Percentiles rank a stretch among this genome's conserved stretches.
Conservation (phyloP, 2,797 vertebrate genomes). For the Antennarius maculatus region DNA sequence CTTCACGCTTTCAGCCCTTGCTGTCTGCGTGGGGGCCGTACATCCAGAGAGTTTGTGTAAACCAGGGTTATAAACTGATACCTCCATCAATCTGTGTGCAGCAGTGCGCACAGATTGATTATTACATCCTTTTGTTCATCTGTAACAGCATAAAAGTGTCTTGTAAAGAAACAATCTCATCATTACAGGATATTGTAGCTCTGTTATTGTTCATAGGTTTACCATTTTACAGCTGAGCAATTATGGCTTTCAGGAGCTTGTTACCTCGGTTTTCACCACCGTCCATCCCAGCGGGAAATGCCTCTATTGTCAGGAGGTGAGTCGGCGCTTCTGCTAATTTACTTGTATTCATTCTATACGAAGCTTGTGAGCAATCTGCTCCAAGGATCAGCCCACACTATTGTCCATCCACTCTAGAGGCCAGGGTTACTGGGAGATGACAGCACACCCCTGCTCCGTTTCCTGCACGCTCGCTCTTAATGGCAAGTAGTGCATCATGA, state of each 20-base stretch:
- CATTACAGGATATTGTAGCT: slow-evolving; percentile 77
- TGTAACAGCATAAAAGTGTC: slow-evolving; percentile 65
- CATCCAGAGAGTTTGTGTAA: slow-evolving; percentile 20
- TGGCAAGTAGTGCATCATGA: slow-evolving; percentile 36
- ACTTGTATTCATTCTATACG: slow-evolving; percentile 75
- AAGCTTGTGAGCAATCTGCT: slow-evolving; percentile 70
- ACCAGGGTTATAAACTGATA: slow-evolving; percentile 29
- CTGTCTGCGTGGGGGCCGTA: slow-evolving; percentile 11
- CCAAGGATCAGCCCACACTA: slow-evolving; percentile 49
- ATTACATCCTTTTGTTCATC: slow-evolving; percentile 65
- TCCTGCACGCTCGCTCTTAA: slow-evolving; percentile 51
- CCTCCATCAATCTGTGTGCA: slow-evolving; percentile 6
- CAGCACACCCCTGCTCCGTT: slow-evolving; percentile 32
- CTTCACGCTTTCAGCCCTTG: slow-evolving; percentile 11
- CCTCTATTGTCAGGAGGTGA: slow-evolving; percentile 80
- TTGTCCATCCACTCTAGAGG: slow-evolving; percentile 68
- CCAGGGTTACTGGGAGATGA: slow-evolving; percentile 64
- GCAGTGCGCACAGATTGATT: slow-evolving; percentile 46
- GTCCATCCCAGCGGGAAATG: slow-evolving; percentile 69
- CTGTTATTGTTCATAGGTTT: slow-evolving; percentile 66
- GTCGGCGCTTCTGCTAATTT: slow-evolving; percentile 70
- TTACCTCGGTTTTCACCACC: slow-evolving; percentile 75
- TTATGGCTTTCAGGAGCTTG: slow-evolving; percentile 76
- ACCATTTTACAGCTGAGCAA: slow-evolving; percentile 71
- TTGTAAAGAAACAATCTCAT: slow-evolving; percentile 71